phyloP scores from a whole-genome alignment of 2,888 invertebrate genomes.

The Nasonovia ribisnigri region DNA sequence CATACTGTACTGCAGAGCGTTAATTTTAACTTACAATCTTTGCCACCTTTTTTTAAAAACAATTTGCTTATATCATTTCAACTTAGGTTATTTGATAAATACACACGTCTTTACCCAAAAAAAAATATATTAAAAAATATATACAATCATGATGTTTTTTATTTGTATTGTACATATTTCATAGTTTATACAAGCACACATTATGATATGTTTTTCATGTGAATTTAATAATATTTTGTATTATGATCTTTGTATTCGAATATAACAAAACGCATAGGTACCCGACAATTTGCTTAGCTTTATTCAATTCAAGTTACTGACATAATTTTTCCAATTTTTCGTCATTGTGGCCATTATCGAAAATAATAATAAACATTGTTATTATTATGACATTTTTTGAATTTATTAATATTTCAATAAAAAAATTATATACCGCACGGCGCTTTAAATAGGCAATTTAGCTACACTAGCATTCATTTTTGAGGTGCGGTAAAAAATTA shows the following conservation, averaged over 20 bases:
- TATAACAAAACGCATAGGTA: background rate
- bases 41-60: too few relatives aligned
- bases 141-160: background rate
- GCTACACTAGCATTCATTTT: background rate
- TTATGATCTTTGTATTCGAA: background rate
- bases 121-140: background rate
- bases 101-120: background rate
- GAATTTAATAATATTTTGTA: background rate
- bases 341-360: background rate
- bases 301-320: background rate
- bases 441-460: background rate
- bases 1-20: too few relatives aligned
- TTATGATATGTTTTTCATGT: background rate
- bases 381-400: background rate
- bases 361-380: background rate
- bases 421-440: background rate
- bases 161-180: background rate
- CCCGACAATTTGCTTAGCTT: background rate
- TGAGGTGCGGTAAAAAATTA: background rate
- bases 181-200: background rate
- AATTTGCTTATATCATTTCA: too few relatives aligned
- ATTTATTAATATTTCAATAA: background rate
- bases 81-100: background rate
- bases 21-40: too few relatives aligned
- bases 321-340: background rate